Evolutionary conservation across 2,797 vertebrate species (phyloP).

Genomic region (Orientallactaga sibirica): DNA sequence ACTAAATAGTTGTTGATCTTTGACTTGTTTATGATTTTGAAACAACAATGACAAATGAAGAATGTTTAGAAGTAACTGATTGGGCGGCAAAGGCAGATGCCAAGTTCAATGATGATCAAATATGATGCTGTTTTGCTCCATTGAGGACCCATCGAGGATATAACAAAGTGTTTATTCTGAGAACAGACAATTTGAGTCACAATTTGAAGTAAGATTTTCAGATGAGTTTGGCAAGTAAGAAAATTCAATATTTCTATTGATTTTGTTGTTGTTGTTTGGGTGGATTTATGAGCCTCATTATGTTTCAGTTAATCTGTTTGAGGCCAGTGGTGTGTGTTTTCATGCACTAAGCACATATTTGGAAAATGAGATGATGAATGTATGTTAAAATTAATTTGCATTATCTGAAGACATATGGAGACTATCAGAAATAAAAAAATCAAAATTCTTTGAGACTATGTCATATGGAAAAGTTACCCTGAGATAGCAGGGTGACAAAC

Average conservation of each 20-base stretch:
- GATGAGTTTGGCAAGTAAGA: slow-evolving; percentile 38
- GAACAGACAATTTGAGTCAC: slow-evolving; percentile 20
- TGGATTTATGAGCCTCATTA: slow-evolving; percentile 32
- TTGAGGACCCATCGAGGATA: neutral
- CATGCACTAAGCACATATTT: neutral
- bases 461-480: neutral
- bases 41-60: slow-evolving; percentile 60
- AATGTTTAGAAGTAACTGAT: slow-evolving; percentile 52
- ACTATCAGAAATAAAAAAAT: neutral
- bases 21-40: slow-evolving; percentile 64
- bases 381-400: slow-evolving; percentile 5
- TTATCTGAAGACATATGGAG: neutral
- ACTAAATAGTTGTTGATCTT: slow-evolving; percentile 48
- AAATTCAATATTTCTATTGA: slow-evolving; percentile 3
- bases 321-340: slow-evolving; percentile 10
- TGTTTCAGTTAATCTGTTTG: slow-evolving; percentile 34
- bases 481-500: neutral
- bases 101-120: slow-evolving; percentile 60
- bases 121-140: slow-evolving; percentile 26
- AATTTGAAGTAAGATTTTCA: neutral
- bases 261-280: neutral
- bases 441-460: neutral
- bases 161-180: slow-evolving; percentile 50
- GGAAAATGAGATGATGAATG: slow-evolving; percentile 35
- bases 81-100: slow-evolving; percentile 39